These are phyloP conservation scores for Rousettus madagascariensis DNA, from an alignment of 2,797 vertebrate genomes.

Conservation along the genomic window DNA sequence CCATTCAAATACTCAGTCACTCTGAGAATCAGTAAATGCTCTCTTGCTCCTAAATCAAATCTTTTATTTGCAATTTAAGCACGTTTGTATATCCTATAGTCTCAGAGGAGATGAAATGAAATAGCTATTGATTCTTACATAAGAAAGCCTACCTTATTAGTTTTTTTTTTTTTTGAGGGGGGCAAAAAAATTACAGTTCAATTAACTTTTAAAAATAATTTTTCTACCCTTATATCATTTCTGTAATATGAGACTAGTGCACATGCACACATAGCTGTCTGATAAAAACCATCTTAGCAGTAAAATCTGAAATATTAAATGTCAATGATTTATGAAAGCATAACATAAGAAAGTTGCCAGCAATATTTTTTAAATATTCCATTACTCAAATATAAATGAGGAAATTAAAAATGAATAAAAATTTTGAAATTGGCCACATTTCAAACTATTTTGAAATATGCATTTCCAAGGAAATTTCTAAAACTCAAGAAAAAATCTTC, in stretches of 20 bases:
- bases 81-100: background rate
- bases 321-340: background rate
- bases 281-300: constrained; percentile 31
- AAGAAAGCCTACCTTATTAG: background rate
- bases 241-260: background rate
- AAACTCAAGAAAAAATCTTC: constrained; percentile 1
- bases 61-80: background rate
- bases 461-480: constrained; percentile 17
- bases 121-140: background rate
- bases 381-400: background rate
- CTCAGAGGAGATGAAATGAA: constrained; percentile 3
- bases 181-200: background rate
- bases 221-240: background rate
- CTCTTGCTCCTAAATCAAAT: background rate
- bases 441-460: background rate
- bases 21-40: background rate
- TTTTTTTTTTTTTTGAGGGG: background rate
- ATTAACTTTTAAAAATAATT: background rate
- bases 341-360: background rate
- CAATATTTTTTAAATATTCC: background rate
- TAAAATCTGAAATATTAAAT: constrained; percentile 31
- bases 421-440: background rate
- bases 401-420: background rate
- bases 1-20: background rate
- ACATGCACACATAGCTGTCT: background rate